Evolutionary conservation across 1,140 invertebrate species (phyloP).

Genomic region (Meloidogyne hapla): DNA sequence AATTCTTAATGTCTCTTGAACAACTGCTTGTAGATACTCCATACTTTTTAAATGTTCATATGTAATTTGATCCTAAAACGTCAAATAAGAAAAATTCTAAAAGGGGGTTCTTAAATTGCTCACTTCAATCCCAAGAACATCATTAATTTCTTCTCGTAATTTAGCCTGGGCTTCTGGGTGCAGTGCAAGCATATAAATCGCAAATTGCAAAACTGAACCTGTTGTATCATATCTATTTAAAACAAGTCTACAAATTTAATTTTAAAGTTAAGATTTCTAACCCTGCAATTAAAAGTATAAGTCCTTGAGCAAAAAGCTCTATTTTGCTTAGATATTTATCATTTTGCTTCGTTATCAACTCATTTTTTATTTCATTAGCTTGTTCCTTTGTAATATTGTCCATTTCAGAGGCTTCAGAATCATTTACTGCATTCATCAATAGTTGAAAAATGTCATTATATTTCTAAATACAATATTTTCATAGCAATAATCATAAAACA

Average conservation of each 20-base stretch:
- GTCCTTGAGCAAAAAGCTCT: conserved; percentile 32
- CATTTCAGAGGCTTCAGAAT: conserved; percentile 9
- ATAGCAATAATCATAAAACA: neutral
- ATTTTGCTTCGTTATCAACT: neutral
- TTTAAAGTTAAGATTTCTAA: conserved; percentile 3
- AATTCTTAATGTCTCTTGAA: conserved; percentile 39
- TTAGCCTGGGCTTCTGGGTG: conserved; percentile 58
- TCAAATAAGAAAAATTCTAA: too few species aligned
- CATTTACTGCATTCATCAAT: conserved; percentile 37
- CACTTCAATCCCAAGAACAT: conserved; percentile 25
- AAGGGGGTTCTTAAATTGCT: neutral
- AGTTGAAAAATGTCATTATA: conserved; percentile 40
- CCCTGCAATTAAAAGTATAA: conserved; percentile 31
- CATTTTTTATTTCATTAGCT: conserved; percentile 9
- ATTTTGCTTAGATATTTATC: conserved; percentile 29
- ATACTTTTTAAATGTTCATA: conserved; percentile 32
- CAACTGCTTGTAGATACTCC: conserved; percentile 29
- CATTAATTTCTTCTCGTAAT: conserved; percentile 27
- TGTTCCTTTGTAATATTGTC: conserved; percentile 6
- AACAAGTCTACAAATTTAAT: neutral
- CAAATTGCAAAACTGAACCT: conserved; percentile 48
- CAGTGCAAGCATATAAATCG: conserved; percentile 55
- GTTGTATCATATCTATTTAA: conserved; percentile 61
- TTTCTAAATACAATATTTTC: conserved; percentile 29
- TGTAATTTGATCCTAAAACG: conserved; percentile 28